Evolutionary conservation across 92 coral and sea anemone species (phyloP).

Genomic region (Meandrina meandrites): DNA sequence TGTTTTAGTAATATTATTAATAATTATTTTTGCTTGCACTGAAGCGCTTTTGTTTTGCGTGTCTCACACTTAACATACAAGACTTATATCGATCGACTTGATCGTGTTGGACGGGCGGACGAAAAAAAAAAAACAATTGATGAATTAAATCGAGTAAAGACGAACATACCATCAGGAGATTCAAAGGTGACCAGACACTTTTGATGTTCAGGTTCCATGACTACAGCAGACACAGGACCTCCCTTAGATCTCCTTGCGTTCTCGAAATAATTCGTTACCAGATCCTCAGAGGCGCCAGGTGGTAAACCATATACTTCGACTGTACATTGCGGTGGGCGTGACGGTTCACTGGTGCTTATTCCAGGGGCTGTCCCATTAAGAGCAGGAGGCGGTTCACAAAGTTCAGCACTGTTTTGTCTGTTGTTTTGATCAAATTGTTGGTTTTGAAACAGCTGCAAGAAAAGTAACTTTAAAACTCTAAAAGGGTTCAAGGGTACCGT

Average conservation of each 20-base stretch:
- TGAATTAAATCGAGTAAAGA: not conserved
- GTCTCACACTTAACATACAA: too few species aligned
- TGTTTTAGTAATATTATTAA: too few species aligned
- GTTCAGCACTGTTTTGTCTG: not conserved
- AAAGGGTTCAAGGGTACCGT: too few species aligned
- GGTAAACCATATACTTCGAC: conserved; percentile 58
- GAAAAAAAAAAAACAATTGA: not conserved
- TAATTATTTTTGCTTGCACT: too few species aligned
- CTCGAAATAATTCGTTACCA: conserved; percentile 73
- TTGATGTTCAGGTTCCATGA: conserved; percentile 19
- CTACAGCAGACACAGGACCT: conserved; percentile 66
- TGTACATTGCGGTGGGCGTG: not conserved
- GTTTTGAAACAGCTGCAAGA: not conserved
- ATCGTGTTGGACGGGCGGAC: too few species aligned
- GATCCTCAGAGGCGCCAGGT: conserved; percentile 51
- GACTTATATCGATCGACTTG: too few species aligned
- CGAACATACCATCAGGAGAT: conserved; percentile 53
- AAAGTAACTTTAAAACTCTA: too few species aligned
- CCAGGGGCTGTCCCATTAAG: not conserved
- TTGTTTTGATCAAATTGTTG: not conserved
- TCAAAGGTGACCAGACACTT: conserved; percentile 68
- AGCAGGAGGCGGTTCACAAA: not conserved
- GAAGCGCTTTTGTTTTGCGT: too few species aligned
- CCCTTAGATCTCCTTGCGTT: conserved; percentile 75
- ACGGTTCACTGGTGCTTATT: not conserved